Conservation (phyloP, 2,888 invertebrate species). For the Reticulitermes lucifugus region DNA sequence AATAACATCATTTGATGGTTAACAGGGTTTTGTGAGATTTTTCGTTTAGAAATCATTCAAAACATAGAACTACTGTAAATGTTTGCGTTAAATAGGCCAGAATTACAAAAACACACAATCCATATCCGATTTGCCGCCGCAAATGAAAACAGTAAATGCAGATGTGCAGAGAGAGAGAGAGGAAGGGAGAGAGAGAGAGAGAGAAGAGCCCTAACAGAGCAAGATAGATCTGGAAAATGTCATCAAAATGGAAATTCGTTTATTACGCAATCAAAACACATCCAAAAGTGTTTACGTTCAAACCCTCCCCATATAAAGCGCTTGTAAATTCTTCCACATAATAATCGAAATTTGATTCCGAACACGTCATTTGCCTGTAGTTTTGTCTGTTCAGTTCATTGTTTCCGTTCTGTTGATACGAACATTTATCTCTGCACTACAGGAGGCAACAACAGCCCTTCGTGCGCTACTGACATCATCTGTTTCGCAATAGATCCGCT, state of each 20-base stretch:
- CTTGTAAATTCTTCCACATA: slow-evolving; percentile 32
- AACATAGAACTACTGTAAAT: slow-evolving; percentile 35
- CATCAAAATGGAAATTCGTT: slow-evolving; percentile 52
- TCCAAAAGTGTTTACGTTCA: slow-evolving; percentile 48
- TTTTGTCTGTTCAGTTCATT: not conserved
- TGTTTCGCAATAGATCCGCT: not conserved
- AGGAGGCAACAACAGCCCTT: not conserved
- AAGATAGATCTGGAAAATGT: slow-evolving; percentile 41
- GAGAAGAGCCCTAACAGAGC: slow-evolving; percentile 13
- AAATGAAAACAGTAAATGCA: not conserved
- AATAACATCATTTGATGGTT: slow-evolving; percentile 44
- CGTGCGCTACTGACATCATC: not conserved
- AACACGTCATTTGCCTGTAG: slow-evolving; percentile 29
- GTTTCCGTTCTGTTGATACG: not conserved
- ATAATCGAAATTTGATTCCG: slow-evolving; percentile 39
- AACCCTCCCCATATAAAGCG: slow-evolving; percentile 22
- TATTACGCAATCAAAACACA: slow-evolving; percentile 52
- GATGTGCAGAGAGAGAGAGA: not conserved
- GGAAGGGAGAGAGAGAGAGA: not conserved
- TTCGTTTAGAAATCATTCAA: slow-evolving; percentile 40
- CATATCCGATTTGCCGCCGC: slow-evolving; percentile 46
- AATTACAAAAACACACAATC: slow-evolving; percentile 48
- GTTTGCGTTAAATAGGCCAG: slow-evolving; percentile 42
- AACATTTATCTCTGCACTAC: not conserved
- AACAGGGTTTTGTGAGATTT: slow-evolving; percentile 47